Evolutionary conservation across 1,140 invertebrate species (phyloP), one percentile per base, ranked within the genome.

Genomic region (Apocrypta bakeri): DNA sequence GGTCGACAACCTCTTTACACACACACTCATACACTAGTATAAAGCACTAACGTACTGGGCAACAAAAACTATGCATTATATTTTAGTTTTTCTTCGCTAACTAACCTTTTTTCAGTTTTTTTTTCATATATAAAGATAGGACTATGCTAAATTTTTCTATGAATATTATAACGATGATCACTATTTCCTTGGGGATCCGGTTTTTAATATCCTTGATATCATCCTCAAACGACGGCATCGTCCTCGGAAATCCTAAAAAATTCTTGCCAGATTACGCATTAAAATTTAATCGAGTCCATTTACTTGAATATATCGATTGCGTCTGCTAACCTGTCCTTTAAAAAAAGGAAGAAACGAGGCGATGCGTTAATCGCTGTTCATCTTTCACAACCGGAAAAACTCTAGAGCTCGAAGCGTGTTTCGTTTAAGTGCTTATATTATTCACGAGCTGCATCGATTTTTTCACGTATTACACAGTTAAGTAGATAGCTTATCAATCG

Each of bases 341-440:
- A 56, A 56, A 37, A n/a, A 42, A 66, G 63, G 2, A 66, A 29
- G 63, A 9, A 66, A 66, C 63, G 25, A 66, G n/a, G 24, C 25
- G 2, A 0, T 27, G 63, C 73, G 73, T 75, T 75, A 63, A 75
- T 61, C 27, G 73, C 7, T 21, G 73, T 21, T 75, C 73, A 75
- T 75, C 40, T 63, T 75, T 75, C 56, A 33, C 48, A 24, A n/a
- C 48, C 48, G 48, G 48, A 75, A 63, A 75, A 56, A 56, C 11
- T 40, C 72, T 29, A 14, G 48, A 14, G 48, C 27, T 42, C 33
- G n/a, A 33, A 31, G 48, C 42, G 48, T 33, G 73, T 33, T 48
- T 63, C 73, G 73, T 24, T 75, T 63, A 75, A 63, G 42, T n/a
- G 73, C 73, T 63, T 75, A 33, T 29, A 75, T 75, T 75, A 75